Percentiles rank a stretch among this genome's conserved stretches.
These are phyloP conservation scores for Psammodynastes pulverulentus DNA, from an alignment of 2,113 vertebrate species.

Conservation along the genomic window DNA sequence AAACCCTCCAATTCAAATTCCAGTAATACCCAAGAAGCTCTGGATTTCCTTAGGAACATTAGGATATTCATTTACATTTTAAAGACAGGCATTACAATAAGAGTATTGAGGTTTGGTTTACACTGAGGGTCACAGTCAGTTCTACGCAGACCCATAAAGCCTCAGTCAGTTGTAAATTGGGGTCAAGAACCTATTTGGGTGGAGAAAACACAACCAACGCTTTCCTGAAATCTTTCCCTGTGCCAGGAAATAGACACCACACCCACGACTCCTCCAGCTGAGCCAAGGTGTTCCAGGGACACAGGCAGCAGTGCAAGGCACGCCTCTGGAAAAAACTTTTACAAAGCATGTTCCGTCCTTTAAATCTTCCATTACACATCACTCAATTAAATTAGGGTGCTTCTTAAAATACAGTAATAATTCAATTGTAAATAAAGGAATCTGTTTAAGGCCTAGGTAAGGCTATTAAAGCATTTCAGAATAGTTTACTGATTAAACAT, in stretches of 20 bases:
- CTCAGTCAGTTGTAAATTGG: conserved; percentile 54
- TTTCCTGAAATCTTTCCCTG: conserved; percentile 64
- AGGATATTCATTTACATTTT: conserved; percentile 49
- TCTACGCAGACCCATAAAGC: conserved; percentile 44
- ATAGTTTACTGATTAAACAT: conserved; percentile 26
- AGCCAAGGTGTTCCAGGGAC: conserved; percentile 63
- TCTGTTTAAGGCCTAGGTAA: conserved; percentile 46
- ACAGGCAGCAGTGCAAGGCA: conserved; percentile 46
- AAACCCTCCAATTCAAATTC: conserved; percentile 60
- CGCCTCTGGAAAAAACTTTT: conserved; percentile 50
- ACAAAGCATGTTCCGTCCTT: conserved; percentile 52
- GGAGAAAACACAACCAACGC: conserved; percentile 55
- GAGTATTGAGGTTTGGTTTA: conserved; percentile 51
- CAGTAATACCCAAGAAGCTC: conserved; percentile 37
- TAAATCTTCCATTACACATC: conserved; percentile 59
- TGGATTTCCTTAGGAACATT: conserved; percentile 31
- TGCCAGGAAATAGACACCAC: conserved; percentile 66
- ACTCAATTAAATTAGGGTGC: conserved; percentile 31
- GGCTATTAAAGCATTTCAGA: conserved; percentile 25
- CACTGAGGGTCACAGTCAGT: conserved; percentile 37
- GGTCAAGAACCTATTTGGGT: conserved; percentile 62
- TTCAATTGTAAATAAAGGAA: conserved; percentile 17
- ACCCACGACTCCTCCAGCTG: conserved; percentile 49
- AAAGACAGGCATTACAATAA: conserved; percentile 53
- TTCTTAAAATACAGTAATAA: not conserved